Evolutionary conservation across 2,888 invertebrate species (phyloP).

Genomic region (Macaria liturata): DNA sequence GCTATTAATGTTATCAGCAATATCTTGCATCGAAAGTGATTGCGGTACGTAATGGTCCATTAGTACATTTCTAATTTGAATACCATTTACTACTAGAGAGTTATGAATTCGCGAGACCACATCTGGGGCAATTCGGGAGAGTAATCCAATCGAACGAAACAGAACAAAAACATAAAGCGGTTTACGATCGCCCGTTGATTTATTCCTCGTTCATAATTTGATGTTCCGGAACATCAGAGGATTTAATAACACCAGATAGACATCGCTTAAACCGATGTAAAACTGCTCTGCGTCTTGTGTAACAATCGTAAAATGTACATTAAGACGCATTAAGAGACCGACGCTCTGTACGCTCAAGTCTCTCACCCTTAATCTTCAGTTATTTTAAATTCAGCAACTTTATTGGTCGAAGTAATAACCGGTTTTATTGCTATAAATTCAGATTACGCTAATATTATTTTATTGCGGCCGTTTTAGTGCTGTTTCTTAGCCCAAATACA

Average conservation of each 20-base stretch:
- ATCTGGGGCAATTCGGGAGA: conserved; percentile 73
- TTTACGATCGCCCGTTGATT: conserved; percentile 80
- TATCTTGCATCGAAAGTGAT: conserved; percentile 35
- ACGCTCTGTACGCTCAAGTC: conserved; percentile 65
- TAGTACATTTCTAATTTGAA: conserved; percentile 52
- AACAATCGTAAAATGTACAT: conserved; percentile 82
- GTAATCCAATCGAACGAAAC: conserved; percentile 65
- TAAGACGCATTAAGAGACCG: conserved; percentile 78
- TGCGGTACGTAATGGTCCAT: conserved; percentile 40
- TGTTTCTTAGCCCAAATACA: conserved; percentile 61
- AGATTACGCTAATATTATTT: conserved; percentile 76
- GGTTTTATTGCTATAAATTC: conserved; percentile 76
- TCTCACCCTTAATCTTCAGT: conserved; percentile 77
- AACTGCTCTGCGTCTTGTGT: conserved; percentile 77
- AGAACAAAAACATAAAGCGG: conserved; percentile 79
- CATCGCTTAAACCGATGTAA: conserved; percentile 77
- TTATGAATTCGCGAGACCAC: conserved; percentile 62
- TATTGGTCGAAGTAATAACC: conserved; percentile 76
- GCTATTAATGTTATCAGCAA: conserved; percentile 17
- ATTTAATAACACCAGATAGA: conserved; percentile 80
- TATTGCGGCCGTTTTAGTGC: conserved; percentile 64
- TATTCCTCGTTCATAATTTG: conserved; percentile 82
- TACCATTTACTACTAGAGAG: conserved; percentile 46
- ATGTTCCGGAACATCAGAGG: conserved; percentile 79
- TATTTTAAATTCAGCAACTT: conserved; percentile 77